Percentiles rank a stretch among this genome's conserved stretches.
phyloP scores from a whole-genome alignment of 2,888 invertebrate genomes.

The Dolomedes plantarius region DNA sequence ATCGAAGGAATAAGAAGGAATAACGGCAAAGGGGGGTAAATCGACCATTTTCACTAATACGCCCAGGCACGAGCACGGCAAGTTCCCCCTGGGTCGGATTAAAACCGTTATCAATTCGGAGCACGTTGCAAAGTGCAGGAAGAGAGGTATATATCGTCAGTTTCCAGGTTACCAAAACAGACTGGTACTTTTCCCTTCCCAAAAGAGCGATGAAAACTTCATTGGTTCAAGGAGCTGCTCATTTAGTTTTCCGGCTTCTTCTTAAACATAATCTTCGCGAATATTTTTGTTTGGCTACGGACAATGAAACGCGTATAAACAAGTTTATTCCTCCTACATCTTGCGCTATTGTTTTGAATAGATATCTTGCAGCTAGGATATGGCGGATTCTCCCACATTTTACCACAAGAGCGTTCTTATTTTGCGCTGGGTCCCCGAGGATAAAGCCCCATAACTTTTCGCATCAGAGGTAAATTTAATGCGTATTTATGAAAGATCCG shows the following conservation, averaged over 20 bases:
- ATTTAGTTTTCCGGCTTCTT: slow-evolving; percentile 45
- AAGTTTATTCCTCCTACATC: slow-evolving; percentile 35
- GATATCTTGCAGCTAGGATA: slow-evolving; percentile 16
- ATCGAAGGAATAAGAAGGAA: slow-evolving; percentile 31
- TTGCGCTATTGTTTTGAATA: slow-evolving; percentile 58
- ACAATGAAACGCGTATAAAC: slow-evolving; percentile 67
- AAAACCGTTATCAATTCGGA: slow-evolving; percentile 69
- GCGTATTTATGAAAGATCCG: background rate
- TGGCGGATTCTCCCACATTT: background rate
- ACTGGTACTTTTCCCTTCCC: slow-evolving; percentile 61
- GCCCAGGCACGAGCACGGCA: slow-evolving; percentile 25
- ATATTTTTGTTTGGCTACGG: slow-evolving; percentile 65
- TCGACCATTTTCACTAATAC: slow-evolving; percentile 70
- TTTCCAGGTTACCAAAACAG: slow-evolving; percentile 69
- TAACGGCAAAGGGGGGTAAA: slow-evolving; percentile 32
- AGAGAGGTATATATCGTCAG: slow-evolving; percentile 59
- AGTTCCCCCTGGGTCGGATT: slow-evolving; percentile 66
- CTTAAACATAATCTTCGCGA: slow-evolving; percentile 39
- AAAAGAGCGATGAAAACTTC: slow-evolving; percentile 69
- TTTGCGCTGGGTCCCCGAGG: background rate
- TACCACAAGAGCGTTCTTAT: background rate
- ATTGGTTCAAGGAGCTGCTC: slow-evolving; percentile 59
- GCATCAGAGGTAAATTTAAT: background rate
- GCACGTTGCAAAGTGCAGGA: slow-evolving; percentile 64
- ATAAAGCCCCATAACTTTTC: background rate